phyloP scores from a whole-genome alignment of 2,888 invertebrate species.

The Branchinecta sandiegonensis region DNA sequence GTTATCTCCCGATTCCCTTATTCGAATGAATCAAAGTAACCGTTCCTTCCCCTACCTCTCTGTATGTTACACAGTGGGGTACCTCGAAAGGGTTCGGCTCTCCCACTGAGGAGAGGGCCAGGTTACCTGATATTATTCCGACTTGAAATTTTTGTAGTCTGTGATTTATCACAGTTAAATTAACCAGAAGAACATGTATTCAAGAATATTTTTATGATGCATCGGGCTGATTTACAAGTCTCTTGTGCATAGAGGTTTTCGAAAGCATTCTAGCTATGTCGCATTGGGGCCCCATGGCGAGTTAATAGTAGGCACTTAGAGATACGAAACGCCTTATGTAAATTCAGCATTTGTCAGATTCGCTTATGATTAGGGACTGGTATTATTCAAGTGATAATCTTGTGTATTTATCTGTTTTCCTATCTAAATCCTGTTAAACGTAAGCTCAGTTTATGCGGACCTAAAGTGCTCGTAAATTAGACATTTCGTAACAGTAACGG shows the following conservation, averaged over 20 bases:
- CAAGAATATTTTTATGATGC: conserved; percentile 13
- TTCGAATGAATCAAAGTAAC: no score
- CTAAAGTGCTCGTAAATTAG: no score
- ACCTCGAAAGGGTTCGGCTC: neutral
- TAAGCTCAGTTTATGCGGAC: neutral
- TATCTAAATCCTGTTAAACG: neutral
- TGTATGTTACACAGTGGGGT: neutral
- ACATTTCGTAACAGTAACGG: no score
- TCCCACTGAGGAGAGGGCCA: neutral
- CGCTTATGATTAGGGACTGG: neutral
- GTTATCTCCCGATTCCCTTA: no score
- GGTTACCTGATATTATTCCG: conserved; percentile 10
- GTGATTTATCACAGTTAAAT: conserved; percentile 11
- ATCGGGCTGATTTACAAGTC: conserved; percentile 15
- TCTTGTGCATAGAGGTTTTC: neutral
- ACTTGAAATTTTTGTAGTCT: conserved; percentile 15
- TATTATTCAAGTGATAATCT: neutral
- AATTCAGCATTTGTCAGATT: conserved; percentile 12
- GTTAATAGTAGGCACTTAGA: neutral
- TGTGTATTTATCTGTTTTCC: neutral
- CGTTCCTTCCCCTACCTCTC: neutral
- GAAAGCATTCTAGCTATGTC: neutral
- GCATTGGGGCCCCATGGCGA: neutral
- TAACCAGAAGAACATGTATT: conserved; percentile 13
- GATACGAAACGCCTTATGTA: conserved; percentile 4